Evolutionary conservation across 1,140 invertebrate species (phyloP).

Genomic region (Ceratina japonica): DNA sequence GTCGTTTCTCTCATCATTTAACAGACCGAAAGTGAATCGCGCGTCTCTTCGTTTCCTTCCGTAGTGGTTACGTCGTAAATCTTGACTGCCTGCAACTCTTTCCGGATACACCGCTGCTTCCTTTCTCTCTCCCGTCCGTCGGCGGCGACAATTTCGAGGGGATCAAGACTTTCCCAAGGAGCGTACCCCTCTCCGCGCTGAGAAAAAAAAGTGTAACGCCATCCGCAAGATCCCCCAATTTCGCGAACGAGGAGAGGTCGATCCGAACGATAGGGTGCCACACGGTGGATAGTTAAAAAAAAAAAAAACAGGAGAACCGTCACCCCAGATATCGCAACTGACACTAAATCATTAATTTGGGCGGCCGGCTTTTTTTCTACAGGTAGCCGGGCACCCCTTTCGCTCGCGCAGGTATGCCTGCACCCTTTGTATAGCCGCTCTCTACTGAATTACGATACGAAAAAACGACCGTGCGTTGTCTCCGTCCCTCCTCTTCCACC

Average conservation of each 20-base stretch:
- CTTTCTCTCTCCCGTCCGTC: slow-evolving; percentile 23
- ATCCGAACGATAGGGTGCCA: slow-evolving; percentile 51
- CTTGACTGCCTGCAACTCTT: slow-evolving; percentile 51
- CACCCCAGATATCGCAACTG: slow-evolving; percentile 72
- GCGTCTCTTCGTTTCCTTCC: slow-evolving; percentile 57
- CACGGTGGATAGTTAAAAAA: slow-evolving; percentile 23
- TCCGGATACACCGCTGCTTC: neutral
- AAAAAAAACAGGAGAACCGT: slow-evolving; percentile 45
- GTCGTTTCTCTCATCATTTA: slow-evolving; percentile 52
- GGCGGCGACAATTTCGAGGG: neutral
- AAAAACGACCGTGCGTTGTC: slow-evolving; percentile 47
- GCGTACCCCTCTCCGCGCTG: slow-evolving; percentile 8
- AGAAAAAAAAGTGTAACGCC: slow-evolving; percentile 35
- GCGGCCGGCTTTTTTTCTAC: slow-evolving; percentile 64
- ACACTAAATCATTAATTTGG: slow-evolving; percentile 80
- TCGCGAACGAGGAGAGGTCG: slow-evolving; percentile 46
- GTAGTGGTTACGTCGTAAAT: slow-evolving; percentile 59
- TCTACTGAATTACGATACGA: slow-evolving; percentile 45
- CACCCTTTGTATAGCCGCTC: slow-evolving; percentile 63
- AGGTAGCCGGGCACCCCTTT: slow-evolving; percentile 75
- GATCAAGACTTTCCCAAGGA: slow-evolving; percentile 53
- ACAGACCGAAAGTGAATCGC: slow-evolving; percentile 57
- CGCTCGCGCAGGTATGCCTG: slow-evolving; percentile 70
- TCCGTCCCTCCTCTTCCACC: slow-evolving; percentile 12
- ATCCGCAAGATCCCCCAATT: slow-evolving; percentile 41